These are phyloP conservation scores for Liparis tanakae DNA, from an alignment of 2,797 vertebrate species.

Conservation along the genomic window DNA sequence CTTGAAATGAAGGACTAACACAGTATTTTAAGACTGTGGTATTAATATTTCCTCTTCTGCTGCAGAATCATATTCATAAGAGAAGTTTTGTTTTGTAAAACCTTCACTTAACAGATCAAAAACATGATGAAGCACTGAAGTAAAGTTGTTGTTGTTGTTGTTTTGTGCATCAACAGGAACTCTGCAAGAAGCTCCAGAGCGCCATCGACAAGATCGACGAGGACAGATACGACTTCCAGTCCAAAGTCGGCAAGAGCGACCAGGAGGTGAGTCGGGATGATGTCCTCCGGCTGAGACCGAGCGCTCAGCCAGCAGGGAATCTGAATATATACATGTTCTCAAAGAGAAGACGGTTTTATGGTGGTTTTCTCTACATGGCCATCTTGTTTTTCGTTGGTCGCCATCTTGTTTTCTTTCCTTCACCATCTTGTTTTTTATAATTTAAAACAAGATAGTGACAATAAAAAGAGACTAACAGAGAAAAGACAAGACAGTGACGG, in stretches of 20 bases:
- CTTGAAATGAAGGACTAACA: too few species aligned
- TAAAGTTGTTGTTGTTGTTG: not conserved
- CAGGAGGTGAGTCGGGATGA: not conserved
- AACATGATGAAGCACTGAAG: not conserved
- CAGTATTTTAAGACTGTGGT: too few species aligned
- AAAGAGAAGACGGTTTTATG: too few species aligned
- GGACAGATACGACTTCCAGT: slow-evolving; percentile 53
- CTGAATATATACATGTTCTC: not conserved
- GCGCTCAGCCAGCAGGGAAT: not conserved
- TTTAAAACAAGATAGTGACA: too few species aligned
- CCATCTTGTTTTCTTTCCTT: too few species aligned
- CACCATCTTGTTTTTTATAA: too few species aligned
- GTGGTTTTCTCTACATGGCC: too few species aligned
- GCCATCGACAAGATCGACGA: slow-evolving; percentile 66
- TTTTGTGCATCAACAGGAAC: slow-evolving; percentile 45
- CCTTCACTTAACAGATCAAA: not conserved
- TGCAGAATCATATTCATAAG: not conserved
- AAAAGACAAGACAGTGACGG: too few species aligned
- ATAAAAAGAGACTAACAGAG: too few species aligned
- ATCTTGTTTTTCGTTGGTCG: too few species aligned
- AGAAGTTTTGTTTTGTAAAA: not conserved
- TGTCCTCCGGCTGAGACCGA: too few species aligned
- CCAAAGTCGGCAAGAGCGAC: slow-evolving; percentile 45
- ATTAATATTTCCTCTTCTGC: not conserved
- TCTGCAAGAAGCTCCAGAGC: slow-evolving; percentile 58